Base-by-base conservation (phyloP, 2,888 invertebrate species). In the Hydroisotoma schaefferi region DNA sequence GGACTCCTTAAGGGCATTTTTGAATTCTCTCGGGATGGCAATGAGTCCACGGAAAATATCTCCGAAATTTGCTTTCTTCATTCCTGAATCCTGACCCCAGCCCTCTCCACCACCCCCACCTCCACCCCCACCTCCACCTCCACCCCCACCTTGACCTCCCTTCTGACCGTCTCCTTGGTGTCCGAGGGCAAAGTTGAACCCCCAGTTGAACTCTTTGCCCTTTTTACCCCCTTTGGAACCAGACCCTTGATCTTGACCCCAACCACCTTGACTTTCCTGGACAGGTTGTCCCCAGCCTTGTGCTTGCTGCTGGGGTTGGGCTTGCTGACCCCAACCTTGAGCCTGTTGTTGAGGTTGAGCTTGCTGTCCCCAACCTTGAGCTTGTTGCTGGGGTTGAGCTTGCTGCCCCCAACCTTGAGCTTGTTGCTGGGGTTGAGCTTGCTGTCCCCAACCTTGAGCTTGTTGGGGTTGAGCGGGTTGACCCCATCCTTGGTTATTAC, bases 1-100 rank as follows among this genome's bases (percentile, higher is more conserved):
- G n/a, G 63, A 63, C 18, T 63, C 63, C n/a, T 57, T 46, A 27
- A 63, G 48, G 12, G 60, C 54, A 18, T 25, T 55, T 1, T 54
- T 38, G 27, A 60, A 27, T 46, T 60, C 57, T 25, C 47, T 27
- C 10, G 63, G 63, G 28, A 63, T 47, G 18, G 49, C 37, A 22
- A 55, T 2, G 20, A 63, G 48, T 8, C 33, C 29, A 10, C 23
- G 25, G 47, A 63, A 51, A 20, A 63, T 57, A 22, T 53, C 53
- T 20, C 23, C 15, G 18, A 53, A 25, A n/a, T 26, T 26, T 12
- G 40, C 40, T 26, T 53, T 53, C 26, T 53, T 53, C 2, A 53
- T 40, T 25, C 43, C 43, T 5, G 53, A 25, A 18, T 53, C 53
- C 2, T 38, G 40, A 22, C 23, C 38, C 5, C 40, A 53, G 18